Evolutionary conservation across 2,888 invertebrate species (phyloP), one percentile per base, ranked within the genome.

Genomic region (Andricus curvator): DNA sequence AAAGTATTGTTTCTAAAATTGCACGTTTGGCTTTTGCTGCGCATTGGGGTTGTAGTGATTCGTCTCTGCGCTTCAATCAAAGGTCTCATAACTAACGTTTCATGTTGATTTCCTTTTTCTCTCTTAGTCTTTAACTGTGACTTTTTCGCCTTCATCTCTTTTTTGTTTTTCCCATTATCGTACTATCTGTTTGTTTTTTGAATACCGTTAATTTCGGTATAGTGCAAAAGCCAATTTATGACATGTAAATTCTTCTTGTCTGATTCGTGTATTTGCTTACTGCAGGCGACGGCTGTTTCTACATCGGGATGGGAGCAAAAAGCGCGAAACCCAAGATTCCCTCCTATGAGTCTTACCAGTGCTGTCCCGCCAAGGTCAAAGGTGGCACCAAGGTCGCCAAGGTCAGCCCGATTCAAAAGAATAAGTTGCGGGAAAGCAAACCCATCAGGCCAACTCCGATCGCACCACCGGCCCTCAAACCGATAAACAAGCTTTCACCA

Each of bases 271-370:
- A 96, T 97, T 96, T 97, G 96, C 96, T 96, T 96, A 95, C 95
- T 96, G 96, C 97, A 97, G 97, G 97, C 96, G 97, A 97, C 96
- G 97, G 97, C 96, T 97, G 97, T 96, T 97, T 97, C 97, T 97
- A 97, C 97, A 97, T 97, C 95, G 97, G 97, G 95, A 96, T 97
- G 96, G 97, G 97, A 94, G 96, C 96, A 94, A 96, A 96, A 94
- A 95, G 94, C 93, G 95, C 95, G 92, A 94, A 95, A 93, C 95
- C 96, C 93, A 95, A 95, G 94, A 94, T 95, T 94, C 95, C 96
- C 91, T 94, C 95, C 94, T 97, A 96, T 94, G 96, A 96, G 95
- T 96, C 97, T 93, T 97, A 96, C 95, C 97, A 97, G 95, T 97
- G 97, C 96, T 97, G 97, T 95, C 97, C 97, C 93, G 96, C 96